Evolutionary conservation across 2,888 invertebrate genomes (phyloP).

Genomic region (Cataglyphis rosenhaueri): DNA sequence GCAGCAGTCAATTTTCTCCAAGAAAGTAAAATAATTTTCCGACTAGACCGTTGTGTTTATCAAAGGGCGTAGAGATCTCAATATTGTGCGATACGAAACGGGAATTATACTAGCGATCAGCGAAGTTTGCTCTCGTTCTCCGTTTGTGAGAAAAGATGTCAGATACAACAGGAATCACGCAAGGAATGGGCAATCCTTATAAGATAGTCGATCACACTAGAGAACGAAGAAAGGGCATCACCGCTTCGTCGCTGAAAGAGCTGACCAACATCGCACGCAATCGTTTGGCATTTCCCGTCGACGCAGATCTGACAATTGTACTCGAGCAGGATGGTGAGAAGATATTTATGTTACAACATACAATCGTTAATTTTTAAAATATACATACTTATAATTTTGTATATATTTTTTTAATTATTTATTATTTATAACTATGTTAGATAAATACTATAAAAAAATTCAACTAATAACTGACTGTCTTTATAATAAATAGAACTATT

Average conservation of each 20-base stretch:
- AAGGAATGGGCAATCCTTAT: constrained; percentile 88
- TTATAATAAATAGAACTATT: not conserved
- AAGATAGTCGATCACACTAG: constrained; percentile 93
- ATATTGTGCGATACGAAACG: not conserved
- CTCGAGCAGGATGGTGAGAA: constrained; percentile 92
- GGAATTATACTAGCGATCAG: not conserved
- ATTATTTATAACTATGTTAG: not conserved
- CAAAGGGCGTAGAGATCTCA: not conserved
- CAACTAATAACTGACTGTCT: not conserved
- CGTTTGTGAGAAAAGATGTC: constrained; percentile 62
- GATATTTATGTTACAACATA: constrained; percentile 17
- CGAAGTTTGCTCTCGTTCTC: constrained; percentile 37
- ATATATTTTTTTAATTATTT: not conserved
- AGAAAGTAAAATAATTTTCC: constrained; percentile 51
- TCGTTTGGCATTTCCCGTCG: constrained; percentile 89
- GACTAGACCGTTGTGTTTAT: constrained; percentile 39
- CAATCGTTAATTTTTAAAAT: not conserved
- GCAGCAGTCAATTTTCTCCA: constrained; percentile 56
- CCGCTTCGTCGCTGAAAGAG: constrained; percentile 92
- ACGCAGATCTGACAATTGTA: constrained; percentile 91
- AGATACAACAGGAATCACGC: constrained; percentile 75
- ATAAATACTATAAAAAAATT: not conserved
- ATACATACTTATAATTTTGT: not conserved
- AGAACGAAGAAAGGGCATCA: constrained; percentile 93
- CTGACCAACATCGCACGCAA: constrained; percentile 91